Evolutionary conservation across 1,140 invertebrate species (phyloP), one percentile per base, ranked within the genome.

Genomic region (Anadara kagoshimensis): DNA sequence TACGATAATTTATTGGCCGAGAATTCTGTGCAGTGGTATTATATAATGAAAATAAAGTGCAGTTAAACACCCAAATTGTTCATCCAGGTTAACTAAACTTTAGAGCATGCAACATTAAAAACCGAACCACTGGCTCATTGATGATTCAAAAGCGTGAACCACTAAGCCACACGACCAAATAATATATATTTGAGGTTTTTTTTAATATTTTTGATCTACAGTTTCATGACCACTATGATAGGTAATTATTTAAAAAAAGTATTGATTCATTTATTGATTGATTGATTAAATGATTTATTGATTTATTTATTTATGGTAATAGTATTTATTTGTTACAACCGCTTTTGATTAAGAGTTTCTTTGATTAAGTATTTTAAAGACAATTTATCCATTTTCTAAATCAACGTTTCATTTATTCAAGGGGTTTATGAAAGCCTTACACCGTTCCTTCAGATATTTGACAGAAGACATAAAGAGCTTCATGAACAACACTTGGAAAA

Each of bases 401-500:
- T n/a, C n/a, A n/a, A n/a, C n/a, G n/a, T n/a, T n/a, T n/a, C n/a
- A n/a, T n/a, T n/a, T 74, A 73, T 58, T 41, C 14, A 8, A 69
- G 67, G 67, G 36, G 58, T 69, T 4, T 69, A 69, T 43, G 24
- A 10, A 57, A 64, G 47, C 14, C 59, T 78, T 0, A 72, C 65
- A 4, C 76, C 76, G 11, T 62, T 78, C 11, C 29, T 78, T n/a
- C 54, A 69, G 47, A 26, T 78, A 12, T 63, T 58, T 16, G 76
- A 78, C 54, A 36, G 53, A 12, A 68, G 71, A 45, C 72, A 74
- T 54, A 78, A 45, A 64, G 20, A 56, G 45, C 24, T 69, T 3
- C 71, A 75, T 24, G 65, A 72, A 8, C 43, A 62, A 26, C 16
- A 74, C n/a, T 54, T 69, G n/a, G 26, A 53, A 54, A n/a, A 62